phyloP scores from a whole-genome alignment of 1,140 invertebrate species.

The Brachionus angularis region DNA sequence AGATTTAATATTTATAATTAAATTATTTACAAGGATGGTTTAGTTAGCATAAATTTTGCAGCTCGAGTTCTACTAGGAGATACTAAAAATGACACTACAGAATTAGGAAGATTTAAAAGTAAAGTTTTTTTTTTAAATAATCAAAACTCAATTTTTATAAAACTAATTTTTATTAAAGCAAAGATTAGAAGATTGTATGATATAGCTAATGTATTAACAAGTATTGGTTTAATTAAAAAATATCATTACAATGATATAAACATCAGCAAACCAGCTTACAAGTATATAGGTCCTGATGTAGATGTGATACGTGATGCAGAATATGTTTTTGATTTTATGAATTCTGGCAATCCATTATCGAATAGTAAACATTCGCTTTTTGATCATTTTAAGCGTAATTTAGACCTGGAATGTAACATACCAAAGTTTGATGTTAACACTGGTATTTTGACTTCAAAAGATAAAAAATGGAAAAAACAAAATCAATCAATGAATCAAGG shows the following conservation, averaged over 20 bases:
- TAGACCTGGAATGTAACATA: conserved; percentile 17
- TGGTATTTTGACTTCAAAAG: conserved; percentile 25
- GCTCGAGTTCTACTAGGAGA: conserved; percentile 65
- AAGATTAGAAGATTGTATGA: conserved; percentile 70
- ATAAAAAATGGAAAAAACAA: conserved; percentile 24
- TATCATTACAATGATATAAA: conserved; percentile 61
- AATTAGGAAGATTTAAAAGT: conserved; percentile 60
- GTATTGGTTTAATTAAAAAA: conserved; percentile 67
- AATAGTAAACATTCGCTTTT: conserved; percentile 54
- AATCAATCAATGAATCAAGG: neutral
- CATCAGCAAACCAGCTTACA: conserved; percentile 67
- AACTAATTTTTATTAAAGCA: conserved; percentile 52
- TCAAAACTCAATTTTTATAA: neutral
- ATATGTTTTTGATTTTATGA: conserved; percentile 47
- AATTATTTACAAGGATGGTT: conserved; percentile 46
- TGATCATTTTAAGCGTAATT: conserved; percentile 48
- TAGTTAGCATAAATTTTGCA: conserved; percentile 68
- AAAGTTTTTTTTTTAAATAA: neutral
- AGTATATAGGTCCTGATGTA: conserved; percentile 65
- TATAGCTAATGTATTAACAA: conserved; percentile 70
- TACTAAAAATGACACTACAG: conserved; percentile 53
- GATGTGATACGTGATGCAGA: conserved; percentile 49
- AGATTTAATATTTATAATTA: neutral
- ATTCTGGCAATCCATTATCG: conserved; percentile 51
- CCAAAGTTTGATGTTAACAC: conserved; percentile 37